phyloP scores from a whole-genome alignment of 1,140 invertebrate genomes.

The Polypedilum pembai region DNA sequence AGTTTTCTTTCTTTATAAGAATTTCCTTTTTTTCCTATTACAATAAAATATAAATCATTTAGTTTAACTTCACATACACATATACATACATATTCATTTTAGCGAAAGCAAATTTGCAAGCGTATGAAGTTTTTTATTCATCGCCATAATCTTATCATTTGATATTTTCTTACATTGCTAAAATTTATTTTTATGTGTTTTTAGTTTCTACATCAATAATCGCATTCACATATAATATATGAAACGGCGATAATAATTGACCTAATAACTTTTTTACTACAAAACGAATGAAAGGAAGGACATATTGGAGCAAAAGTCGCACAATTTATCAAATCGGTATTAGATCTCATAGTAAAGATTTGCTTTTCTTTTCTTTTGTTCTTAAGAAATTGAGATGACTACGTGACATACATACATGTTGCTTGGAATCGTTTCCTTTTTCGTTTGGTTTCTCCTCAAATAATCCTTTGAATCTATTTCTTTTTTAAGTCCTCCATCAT shows the following conservation, averaged over 20 bases:
- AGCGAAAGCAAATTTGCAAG: not conserved
- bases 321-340: not conserved
- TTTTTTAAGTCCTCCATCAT: too few species aligned
- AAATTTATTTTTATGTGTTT: not conserved
- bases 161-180: not conserved
- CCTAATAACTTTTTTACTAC: not conserved
- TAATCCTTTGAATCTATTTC: too few species aligned
- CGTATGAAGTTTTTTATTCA: not conserved
- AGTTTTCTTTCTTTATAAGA: not conserved
- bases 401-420: not conserved
- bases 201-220: conserved; percentile 1
- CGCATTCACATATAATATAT: not conserved
- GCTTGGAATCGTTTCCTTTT: not conserved
- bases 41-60: not conserved
- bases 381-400: not conserved
- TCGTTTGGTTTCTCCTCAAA: too few species aligned
- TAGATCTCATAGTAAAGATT: not conserved
- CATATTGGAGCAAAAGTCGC: not conserved
- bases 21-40: not conserved
- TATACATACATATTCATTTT: not conserved
- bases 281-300: not conserved
- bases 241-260: not conserved
- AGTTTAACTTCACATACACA: not conserved
- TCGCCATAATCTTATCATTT: not conserved
- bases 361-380: not conserved